These are phyloP conservation scores for Dicranocentrus wangi DNA, from an alignment of 2,888 invertebrate species.

Conservation along the genomic window DNA sequence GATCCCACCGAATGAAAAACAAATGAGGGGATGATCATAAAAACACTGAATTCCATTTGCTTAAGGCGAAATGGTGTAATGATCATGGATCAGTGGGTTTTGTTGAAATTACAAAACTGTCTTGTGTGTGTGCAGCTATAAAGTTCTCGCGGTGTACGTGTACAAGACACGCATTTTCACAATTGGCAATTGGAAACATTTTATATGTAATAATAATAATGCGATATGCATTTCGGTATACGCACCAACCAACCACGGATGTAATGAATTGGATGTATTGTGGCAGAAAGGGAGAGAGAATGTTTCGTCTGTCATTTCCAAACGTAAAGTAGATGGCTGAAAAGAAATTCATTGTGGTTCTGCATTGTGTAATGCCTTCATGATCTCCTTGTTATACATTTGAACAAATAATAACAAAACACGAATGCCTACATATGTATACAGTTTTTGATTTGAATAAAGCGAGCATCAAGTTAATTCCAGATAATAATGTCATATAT, in stretches of 20 bases:
- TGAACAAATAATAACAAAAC: constrained; percentile 23
- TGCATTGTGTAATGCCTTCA: constrained; percentile 23
- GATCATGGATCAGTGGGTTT: constrained; percentile 28
- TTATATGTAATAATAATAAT: too few relatives aligned
- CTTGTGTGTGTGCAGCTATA: too few relatives aligned
- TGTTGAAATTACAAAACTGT: constrained; percentile 31
- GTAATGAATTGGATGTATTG: too few relatives aligned
- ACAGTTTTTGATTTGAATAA: constrained; percentile 9
- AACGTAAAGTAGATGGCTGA: too few relatives aligned
- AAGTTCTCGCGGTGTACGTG: too few relatives aligned
- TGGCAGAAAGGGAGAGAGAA: too few relatives aligned
- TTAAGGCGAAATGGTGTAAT: constrained; percentile 18
- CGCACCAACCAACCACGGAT: too few relatives aligned
- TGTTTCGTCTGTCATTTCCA: too few relatives aligned
- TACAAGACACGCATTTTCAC: too few relatives aligned
- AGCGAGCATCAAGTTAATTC: constrained; percentile 24
- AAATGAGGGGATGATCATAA: neutral
- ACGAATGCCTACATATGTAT: neutral
- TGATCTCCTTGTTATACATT: constrained; percentile 52
- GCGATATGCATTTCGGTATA: too few relatives aligned
- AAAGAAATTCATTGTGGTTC: neutral
- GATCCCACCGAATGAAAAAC: neutral
- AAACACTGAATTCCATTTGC: constrained; percentile 9
- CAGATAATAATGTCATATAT: constrained; percentile 38
- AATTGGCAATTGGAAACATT: too few relatives aligned